A percentile compares a stretch with the other conserved stretches of the same genome.
phyloP scores from a whole-genome alignment of 2,113 vertebrate species.

The Tonatia bakeri region DNA sequence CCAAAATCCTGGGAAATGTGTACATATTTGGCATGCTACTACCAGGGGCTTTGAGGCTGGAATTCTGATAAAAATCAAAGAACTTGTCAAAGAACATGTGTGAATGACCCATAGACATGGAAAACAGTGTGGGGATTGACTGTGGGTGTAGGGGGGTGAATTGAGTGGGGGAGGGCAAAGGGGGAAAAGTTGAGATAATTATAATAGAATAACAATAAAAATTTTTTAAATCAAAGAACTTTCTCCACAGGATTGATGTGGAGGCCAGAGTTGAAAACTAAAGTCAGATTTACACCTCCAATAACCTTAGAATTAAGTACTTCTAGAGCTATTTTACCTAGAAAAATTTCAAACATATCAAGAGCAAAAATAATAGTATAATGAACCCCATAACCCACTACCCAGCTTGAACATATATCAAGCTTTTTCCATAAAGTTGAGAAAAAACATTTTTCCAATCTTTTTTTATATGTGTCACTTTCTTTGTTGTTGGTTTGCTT shows the following conservation, averaged over 20 bases:
- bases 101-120: no score
- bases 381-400: not conserved
- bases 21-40: not conserved
- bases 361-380: not conserved
- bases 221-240: not conserved
- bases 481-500: not conserved
- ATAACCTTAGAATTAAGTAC: not conserved
- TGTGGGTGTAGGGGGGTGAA: no score
- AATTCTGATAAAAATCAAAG: not conserved
- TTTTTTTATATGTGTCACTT: not conserved
- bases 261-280: not conserved
- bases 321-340: not conserved
- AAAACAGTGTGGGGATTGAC: no score
- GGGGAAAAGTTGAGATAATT: no score
- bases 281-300: not conserved
- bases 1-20: not conserved
- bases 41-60: not conserved
- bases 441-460: not conserved
- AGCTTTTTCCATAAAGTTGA: not conserved
- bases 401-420: not conserved
- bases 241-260: not conserved
- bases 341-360: not conserved
- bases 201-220: no score
- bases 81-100: no score
- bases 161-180: no score